Conservation (phyloP, 2,797 vertebrate genomes). For the Sebastes trivittatus region DNA sequence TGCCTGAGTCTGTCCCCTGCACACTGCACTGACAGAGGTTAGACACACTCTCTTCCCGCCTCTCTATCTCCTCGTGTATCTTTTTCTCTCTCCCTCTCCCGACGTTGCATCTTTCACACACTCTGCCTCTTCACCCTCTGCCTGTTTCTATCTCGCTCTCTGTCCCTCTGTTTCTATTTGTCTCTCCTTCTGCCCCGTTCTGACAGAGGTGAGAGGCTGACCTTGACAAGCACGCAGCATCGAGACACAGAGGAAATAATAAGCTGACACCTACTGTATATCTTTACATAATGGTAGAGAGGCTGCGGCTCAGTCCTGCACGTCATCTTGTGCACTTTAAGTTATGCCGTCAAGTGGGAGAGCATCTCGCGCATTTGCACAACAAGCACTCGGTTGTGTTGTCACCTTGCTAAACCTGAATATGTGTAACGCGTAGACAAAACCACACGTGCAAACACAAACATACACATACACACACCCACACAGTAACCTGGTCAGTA, state of each 20-base stretch:
- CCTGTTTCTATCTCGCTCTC: neutral
- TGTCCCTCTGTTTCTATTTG: neutral
- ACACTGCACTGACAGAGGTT: slow-evolving; percentile 79
- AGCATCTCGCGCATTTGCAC: slow-evolving; percentile 14
- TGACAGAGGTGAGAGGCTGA: slow-evolving; percentile 21
- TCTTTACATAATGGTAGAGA: neutral
- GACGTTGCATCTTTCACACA: neutral
- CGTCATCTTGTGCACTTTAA: neutral
- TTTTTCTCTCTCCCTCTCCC: neutral
- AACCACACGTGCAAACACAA: slow-evolving; percentile 1
- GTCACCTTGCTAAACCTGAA: neutral
- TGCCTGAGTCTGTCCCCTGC: slow-evolving; percentile 76
- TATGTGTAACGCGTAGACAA: neutral
- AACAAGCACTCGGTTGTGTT: neutral
- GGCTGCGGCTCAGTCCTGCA: neutral
- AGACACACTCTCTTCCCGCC: slow-evolving; percentile 26
- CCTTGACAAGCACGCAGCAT: slow-evolving; percentile 14
- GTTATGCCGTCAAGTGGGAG: neutral
- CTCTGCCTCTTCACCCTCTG: neutral
- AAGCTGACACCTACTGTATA: slow-evolving; percentile 3
- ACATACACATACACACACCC: neutral
- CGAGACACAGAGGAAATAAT: slow-evolving; percentile 22
- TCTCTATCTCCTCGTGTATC: neutral
- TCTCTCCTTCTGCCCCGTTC: neutral
- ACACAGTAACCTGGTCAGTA: neutral